Evolutionary conservation across 2,113 vertebrate genomes (phyloP).

Genomic region (Mobula birostris): DNA sequence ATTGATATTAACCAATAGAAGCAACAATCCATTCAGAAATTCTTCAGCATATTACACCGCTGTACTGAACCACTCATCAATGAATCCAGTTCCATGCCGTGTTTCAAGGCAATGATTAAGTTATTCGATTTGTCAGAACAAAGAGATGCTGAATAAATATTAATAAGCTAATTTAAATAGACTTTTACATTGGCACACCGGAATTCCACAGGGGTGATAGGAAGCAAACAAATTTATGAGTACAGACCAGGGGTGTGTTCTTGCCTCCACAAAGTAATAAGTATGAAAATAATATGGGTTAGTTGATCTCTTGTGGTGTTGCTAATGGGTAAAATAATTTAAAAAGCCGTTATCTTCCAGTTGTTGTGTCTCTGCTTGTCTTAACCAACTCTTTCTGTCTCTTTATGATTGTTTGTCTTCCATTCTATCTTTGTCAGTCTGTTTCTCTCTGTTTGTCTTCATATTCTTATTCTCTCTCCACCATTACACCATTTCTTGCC

Average conservation of each 20-base stretch:
- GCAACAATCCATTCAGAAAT: not conserved
- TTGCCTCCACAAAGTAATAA: not conserved
- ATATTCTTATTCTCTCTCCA: not conserved
- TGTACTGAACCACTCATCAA: not conserved
- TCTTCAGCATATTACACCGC: not conserved
- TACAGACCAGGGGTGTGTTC: not conserved
- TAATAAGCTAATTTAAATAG: constrained; percentile 30
- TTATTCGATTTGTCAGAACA: constrained; percentile 21
- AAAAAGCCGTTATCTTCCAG: not conserved
- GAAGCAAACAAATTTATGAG: not conserved
- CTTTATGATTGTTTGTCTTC: not conserved
- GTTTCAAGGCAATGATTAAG: constrained; percentile 32
- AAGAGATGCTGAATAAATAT: constrained; percentile 28
- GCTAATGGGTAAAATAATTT: not conserved
- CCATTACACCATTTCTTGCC: not conserved
- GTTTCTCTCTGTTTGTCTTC: not conserved
- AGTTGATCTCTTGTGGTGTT: not conserved
- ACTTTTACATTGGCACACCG: constrained; percentile 26
- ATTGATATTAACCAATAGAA: not conserved
- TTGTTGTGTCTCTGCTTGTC: not conserved
- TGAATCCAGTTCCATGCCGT: constrained; percentile 19
- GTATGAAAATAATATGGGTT: not conserved
- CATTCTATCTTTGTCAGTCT: not conserved
- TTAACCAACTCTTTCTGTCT: not conserved
- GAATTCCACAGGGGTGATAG: constrained; percentile 1